A percentile compares a stretch with the other conserved stretches of the same genome.
phyloP scores from a whole-genome alignment of 2,797 vertebrate species.

The Lacerta viridis region DNA sequence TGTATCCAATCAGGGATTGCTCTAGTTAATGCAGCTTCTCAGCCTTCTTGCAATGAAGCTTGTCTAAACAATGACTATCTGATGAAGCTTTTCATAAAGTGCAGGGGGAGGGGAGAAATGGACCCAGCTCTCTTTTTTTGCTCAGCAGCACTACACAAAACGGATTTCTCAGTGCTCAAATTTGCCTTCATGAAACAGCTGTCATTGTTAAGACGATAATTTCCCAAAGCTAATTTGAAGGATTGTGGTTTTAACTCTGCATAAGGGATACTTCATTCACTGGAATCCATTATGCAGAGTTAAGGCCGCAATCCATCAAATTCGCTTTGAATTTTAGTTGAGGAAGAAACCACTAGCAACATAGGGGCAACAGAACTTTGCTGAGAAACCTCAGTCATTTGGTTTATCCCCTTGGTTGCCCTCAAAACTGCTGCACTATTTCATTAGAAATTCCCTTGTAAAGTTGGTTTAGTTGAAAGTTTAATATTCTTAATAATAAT shows the following conservation, averaged over 20 bases:
- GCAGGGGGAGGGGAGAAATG: too few relatives aligned
- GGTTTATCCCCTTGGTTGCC: background rate
- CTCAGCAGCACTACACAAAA: background rate
- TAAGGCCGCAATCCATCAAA: too few relatives aligned
- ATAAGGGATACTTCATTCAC: too few relatives aligned
- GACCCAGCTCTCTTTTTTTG: background rate
- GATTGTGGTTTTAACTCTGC: too few relatives aligned
- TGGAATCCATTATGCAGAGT: too few relatives aligned
- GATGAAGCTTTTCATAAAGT: background rate
- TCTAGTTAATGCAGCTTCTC: background rate
- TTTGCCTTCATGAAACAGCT: background rate
- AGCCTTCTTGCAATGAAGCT: background rate
- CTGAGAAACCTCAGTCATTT: background rate
- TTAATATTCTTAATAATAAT: background rate
- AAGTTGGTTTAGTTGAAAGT: background rate
- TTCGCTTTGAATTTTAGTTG: background rate
- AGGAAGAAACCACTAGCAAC: background rate
- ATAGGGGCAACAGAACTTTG: background rate
- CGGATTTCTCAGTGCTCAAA: background rate
- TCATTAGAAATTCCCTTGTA: background rate
- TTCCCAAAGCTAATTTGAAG: background rate
- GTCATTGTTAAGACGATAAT: background rate
- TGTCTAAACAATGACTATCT: background rate
- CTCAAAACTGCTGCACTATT: background rate
- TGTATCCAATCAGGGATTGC: background rate